Base-by-base conservation (phyloP, 2,888 invertebrate species). In the Synanthedon tipuliformis region DNA sequence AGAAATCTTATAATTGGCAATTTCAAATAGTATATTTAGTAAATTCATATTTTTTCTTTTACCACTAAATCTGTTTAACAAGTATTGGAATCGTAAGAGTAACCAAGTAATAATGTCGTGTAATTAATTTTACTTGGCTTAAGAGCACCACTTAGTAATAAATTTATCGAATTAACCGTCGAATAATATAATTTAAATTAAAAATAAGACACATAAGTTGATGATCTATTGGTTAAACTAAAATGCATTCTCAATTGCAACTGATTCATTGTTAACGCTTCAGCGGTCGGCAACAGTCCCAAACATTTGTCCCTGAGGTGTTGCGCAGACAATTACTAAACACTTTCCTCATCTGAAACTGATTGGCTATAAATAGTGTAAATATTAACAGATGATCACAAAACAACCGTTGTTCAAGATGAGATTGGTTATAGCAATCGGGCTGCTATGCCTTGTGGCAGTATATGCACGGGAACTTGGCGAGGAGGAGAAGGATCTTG, bases 311-410 rank as follows among this genome's bases (percentile, higher is more conserved):
- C 78, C 78, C 74, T 78, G 78, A 77, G 61, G 58, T 70, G 68
- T 68, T 80, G 78, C 82, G 67, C 59, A 66, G 61, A 62, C 59
- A 34, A 57, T 86, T 84, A 68, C 78, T 57, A 62, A 78, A 84
- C 65, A 65, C 76, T 83, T 84, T 84, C 85, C 66, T 80, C 78
- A 85, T 73, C 71, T 68, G 57, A 61, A 55, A 48, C 49, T 63
- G 65, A 61, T 59, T 59, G 66, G 74, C 71, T 83, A 87, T 87
- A 86, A 85, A 87, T 81, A 82, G 69, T 60, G 64, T 66, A 69
- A 60, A 59, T 62, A 59, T 61, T 61, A 64, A 55, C 57, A 55
- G 55, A 63, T 59, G 53, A 63, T 61, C 63, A 78, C 71, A 80
- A 69, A 75, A 64, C 67, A 65, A 58, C 51, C 41, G 52, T 63